Percentiles rank a stretch among this genome's conserved stretches.
phyloP scores from a whole-genome alignment of 2,888 invertebrate genomes.

The Bhutanitis thaidina region DNA sequence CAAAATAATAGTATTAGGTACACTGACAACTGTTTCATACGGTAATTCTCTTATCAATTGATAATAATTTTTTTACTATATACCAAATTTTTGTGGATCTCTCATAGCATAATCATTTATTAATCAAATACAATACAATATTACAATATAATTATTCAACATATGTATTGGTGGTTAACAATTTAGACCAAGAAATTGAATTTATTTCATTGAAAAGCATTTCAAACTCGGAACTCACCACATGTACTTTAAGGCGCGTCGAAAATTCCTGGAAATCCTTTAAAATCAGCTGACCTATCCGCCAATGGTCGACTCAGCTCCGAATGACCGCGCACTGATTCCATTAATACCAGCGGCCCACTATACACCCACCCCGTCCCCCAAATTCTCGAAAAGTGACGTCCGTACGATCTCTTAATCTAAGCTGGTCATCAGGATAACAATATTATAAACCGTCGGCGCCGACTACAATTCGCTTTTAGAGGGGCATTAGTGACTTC shows the following conservation, averaged over 20 bases:
- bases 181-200: constrained; percentile 15
- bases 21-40: too few relatives aligned
- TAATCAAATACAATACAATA: too few relatives aligned
- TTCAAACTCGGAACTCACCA: constrained; percentile 40
- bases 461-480: constrained; percentile 68
- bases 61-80: too few relatives aligned
- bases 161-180: too few relatives aligned
- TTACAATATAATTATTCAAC: too few relatives aligned
- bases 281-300: constrained; percentile 56
- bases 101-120: too few relatives aligned
- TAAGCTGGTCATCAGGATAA: constrained; percentile 65
- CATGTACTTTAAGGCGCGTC: constrained; percentile 45
- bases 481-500: constrained; percentile 64
- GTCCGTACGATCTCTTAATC: constrained; percentile 63
- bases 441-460: constrained; percentile 67
- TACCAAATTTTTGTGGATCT: too few relatives aligned
- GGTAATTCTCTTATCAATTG: too few relatives aligned
- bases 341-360: constrained; percentile 43
- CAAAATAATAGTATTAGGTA: too few relatives aligned
- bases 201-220: constrained; percentile 26
- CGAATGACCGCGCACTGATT: constrained; percentile 58
- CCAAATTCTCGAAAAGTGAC: constrained; percentile 25
- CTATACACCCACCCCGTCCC: constrained; percentile 30
- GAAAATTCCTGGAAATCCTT: constrained; percentile 56
- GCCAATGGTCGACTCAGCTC: constrained; percentile 27